Percentiles rank a stretch among this genome's conserved stretches.
These are phyloP conservation scores for Argentina silus DNA, from an alignment of 2,797 vertebrate genomes.

Conservation along the genomic window DNA sequence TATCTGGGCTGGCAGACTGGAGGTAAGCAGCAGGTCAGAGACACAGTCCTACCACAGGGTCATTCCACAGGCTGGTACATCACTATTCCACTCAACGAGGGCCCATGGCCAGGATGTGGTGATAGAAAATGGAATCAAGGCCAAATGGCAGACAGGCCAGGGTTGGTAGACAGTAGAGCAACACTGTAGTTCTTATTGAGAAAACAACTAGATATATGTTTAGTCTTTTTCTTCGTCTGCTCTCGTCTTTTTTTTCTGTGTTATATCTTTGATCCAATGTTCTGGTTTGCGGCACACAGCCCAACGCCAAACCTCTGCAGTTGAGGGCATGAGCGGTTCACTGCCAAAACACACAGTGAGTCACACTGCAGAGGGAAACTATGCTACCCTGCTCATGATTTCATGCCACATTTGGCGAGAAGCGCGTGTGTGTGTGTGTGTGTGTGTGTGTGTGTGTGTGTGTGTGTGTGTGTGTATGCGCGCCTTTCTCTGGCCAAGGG, in stretches of 20 bases:
- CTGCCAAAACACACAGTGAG: background rate
- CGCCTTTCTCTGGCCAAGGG: background rate
- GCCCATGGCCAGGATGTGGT: too few species aligned
- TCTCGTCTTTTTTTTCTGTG: background rate
- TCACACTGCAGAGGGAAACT: background rate
- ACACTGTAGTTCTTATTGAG: too few species aligned
- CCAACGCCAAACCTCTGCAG: background rate
- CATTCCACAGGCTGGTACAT: too few species aligned
- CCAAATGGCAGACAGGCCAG: too few species aligned
- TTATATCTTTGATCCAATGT: background rate
- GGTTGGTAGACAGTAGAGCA: too few species aligned
- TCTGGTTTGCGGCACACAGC: background rate
- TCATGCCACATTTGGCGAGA: slow-evolving; percentile 20
- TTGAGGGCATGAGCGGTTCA: background rate
- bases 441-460: slow-evolving; percentile 10
- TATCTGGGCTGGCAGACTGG: too few species aligned
- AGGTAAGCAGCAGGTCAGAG: too few species aligned
- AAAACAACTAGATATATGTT: too few species aligned
- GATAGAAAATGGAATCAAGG: too few species aligned
- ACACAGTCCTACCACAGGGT: too few species aligned
- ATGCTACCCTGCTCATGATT: slow-evolving; percentile 5
- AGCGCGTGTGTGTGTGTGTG: background rate
- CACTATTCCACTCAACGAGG: too few species aligned
- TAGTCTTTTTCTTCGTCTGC: background rate
- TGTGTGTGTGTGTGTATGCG: background rate